A percentile compares a stretch with the other conserved stretches of the same genome.
Conservation (phyloP, 2,888 invertebrate species). For the Caenorhabditis sp. region DNA sequence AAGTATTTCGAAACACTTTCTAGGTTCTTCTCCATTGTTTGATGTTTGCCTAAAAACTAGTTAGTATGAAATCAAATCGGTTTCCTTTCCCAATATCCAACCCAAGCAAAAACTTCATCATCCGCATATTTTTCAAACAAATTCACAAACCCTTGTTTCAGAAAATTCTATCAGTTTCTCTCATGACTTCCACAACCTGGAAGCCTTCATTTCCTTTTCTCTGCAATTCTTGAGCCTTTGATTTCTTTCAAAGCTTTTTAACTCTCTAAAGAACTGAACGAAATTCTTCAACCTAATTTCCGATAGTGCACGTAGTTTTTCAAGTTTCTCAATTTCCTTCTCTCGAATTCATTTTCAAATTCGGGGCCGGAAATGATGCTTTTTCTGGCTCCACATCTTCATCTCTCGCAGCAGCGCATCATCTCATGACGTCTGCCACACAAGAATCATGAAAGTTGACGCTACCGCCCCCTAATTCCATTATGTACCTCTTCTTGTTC, state of each 20-base stretch:
- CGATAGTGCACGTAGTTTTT: slow-evolving; percentile 43
- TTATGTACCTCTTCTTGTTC: slow-evolving; percentile 50
- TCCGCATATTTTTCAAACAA: no score
- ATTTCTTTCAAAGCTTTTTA: not conserved
- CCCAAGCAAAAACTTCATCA: no score
- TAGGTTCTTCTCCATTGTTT: no score
- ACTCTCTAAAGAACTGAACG: not conserved
- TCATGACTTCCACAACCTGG: not conserved
- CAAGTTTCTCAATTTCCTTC: slow-evolving; percentile 37
- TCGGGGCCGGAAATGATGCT: not conserved
- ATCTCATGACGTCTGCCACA: slow-evolving; percentile 40
- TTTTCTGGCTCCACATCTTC: not conserved
- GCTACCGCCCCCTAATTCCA: slow-evolving; percentile 42
- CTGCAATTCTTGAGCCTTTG: not conserved
- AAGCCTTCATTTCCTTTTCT: not conserved
- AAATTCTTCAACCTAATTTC: slow-evolving; percentile 47
- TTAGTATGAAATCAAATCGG: no score
- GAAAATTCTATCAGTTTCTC: not conserved
- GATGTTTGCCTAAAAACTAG: no score
- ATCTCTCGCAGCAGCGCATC: not conserved
- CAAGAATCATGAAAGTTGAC: slow-evolving; percentile 49
- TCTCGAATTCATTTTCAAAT: slow-evolving; percentile 1
- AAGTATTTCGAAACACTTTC: no score
- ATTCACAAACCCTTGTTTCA: not conserved
- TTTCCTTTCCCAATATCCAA: no score